A percentile compares a stretch with the other conserved stretches of the same genome.
Conservation (phyloP, 2,113 vertebrate genomes). For the Cynopterus brachyotis region DNA sequence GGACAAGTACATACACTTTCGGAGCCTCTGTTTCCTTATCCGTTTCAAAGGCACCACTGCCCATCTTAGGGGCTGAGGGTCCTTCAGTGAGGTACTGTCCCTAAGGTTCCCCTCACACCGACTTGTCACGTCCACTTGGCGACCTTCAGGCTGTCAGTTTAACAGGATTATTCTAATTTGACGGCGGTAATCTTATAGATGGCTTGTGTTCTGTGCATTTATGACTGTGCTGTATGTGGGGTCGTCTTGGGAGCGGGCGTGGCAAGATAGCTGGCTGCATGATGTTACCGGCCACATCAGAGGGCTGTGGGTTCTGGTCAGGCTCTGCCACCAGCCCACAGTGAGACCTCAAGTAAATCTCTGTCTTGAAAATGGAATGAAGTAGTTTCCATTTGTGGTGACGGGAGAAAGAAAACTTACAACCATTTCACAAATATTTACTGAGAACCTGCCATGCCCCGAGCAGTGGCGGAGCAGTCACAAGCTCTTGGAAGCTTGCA, state of each 20-base stretch:
- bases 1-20: not conserved
- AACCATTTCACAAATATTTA: fast-evolving
- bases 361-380: not conserved
- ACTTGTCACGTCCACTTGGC: fast-evolving
- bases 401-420: not conserved
- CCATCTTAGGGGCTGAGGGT: fast-evolving
- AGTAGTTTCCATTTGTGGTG: not conserved
- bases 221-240: fast-evolving
- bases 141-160: not conserved
- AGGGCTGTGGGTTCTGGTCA: not conserved
- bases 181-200: fast-evolving
- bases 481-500: fast-evolving
- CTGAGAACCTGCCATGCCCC: not conserved
- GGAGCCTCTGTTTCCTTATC: not conserved
- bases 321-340: not conserved
- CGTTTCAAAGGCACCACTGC: not conserved
- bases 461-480: not conserved
- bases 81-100: not conserved
- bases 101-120: not conserved
- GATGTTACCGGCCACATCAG: not conserved
- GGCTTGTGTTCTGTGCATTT: not conserved
- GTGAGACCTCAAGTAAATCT: not conserved
- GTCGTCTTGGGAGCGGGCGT: fast-evolving
- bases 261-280: fast-evolving
- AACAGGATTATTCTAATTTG: fast-evolving